These are phyloP conservation scores for Nylanderia fulva DNA, from an alignment of 1,140 invertebrate species.

Conservation along the genomic window DNA sequence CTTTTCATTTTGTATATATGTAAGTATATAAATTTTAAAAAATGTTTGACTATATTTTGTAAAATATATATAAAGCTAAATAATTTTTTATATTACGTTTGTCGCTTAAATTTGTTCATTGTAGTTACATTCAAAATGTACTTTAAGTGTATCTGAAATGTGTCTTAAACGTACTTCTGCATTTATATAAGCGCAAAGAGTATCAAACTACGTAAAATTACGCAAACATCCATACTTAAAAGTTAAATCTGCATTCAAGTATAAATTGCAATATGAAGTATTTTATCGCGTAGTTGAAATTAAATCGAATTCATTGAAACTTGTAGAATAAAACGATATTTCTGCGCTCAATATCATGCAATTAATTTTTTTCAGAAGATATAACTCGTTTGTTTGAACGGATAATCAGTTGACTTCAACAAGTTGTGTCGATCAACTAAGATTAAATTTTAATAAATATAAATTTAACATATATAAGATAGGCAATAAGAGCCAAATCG, in stretches of 20 bases:
- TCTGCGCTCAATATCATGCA: not conserved
- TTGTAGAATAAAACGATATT: constrained; percentile 11
- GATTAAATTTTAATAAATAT: not conserved
- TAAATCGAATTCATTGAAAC: not conserved
- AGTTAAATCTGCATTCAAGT: constrained; percentile 15
- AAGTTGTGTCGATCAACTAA: not conserved
- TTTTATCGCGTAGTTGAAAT: not conserved
- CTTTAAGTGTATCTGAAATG: too few species aligned
- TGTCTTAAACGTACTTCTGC: too few species aligned
- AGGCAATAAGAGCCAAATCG: too few species aligned
- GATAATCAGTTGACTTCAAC: not conserved
- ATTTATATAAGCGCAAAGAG: not conserved
- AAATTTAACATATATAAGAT: too few species aligned
- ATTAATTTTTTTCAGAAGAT: not conserved
- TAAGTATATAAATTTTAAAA: too few species aligned
- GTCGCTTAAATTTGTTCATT: too few species aligned
- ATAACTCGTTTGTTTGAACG: not conserved
- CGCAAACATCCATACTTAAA: not conserved
- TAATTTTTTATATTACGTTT: too few species aligned
- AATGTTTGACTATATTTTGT: too few species aligned
- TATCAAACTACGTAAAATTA: not conserved
- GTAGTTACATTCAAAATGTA: too few species aligned
- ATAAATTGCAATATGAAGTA: not conserved
- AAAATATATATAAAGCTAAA: too few species aligned
- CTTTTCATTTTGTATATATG: too few species aligned